Base-by-base conservation (phyloP, 2,113 vertebrate species). In the Tapirus terrestris region DNA sequence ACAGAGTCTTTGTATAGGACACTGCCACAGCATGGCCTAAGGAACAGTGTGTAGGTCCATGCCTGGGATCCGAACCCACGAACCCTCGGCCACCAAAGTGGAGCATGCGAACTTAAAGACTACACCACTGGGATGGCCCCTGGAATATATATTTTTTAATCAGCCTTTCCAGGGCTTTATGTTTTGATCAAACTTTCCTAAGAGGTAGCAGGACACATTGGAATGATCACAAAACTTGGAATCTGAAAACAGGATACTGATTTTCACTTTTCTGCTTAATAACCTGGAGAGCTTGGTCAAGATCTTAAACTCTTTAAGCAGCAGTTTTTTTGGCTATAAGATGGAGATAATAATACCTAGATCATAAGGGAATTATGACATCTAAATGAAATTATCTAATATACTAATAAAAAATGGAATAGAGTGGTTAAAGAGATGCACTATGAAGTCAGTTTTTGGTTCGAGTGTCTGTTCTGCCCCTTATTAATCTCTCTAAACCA, bases 171-270 rank as follows among this genome's bases (percentile, higher is more conserved):
- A 39, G 39, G 39, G 39, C 39, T 39, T 43, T 5, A 16, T 6
- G 5, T 75, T 75, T 82, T 82, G n/a, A 90, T 63, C 31, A 51
- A 23, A 67, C 0, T 53, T 93, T 89, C 73, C 6, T 72, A 65
- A 65, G 39, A 72, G 70, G 67, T 31, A 83, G 23, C 39, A 56
- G 31, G 48, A 85, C 45, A 13, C 31, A 29, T 0, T 81, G n/a
- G 18, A 56, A 81, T 31, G 81, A 73, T 5, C 39, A 92, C 10
- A 88, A n/a, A 85, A 58, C 72, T 86, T 89, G 51, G 61, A 75
- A 94, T 79, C 77, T 96, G 45, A 96, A 94, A 86, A 61, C 29
- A 63, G 27, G 27, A 82, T 73, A n/a, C 58, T 70, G 20, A 60
- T 89, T 82, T 95, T 91, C 56, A 85, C 56, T 67, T 63, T 67